Evolutionary conservation across 2,113 vertebrate genomes (phyloP), one percentile per base, ranked within the genome.

Genomic region (Lepus europaeus): DNA sequence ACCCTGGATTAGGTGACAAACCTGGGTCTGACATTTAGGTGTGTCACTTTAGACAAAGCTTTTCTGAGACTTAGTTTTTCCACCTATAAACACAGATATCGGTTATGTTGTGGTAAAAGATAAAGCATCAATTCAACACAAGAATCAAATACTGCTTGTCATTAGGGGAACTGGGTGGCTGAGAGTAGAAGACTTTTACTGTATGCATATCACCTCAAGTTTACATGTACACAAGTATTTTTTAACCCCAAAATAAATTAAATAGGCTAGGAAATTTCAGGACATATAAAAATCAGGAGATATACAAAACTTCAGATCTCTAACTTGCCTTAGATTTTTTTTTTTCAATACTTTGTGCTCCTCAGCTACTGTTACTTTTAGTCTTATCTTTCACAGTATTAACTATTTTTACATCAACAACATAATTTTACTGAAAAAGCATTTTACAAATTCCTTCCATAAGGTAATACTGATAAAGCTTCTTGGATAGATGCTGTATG

Each of bases 251-350:
- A 84, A 84, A 92, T 83, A 95, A 92, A 77, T 31, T 83, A 95
- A 92, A 73, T 31, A 90, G 64, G 12, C 31, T 73, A 74, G 14
- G 39, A 84, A 69, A 3, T 76, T 94, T 91, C 90, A 93, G 49
- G 9, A 76, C 31, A 89, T 17, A 87, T 81, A 59, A 59, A 45
- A 19, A 59, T 80, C 29, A 93, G 74, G 74, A 94, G 25, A 95
- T 29, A 96, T 0, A 87, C 56, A 86, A 74, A 95, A 27, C 56
- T 95, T 77, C 45, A 56, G 49, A 90, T 93, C 90, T 96, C 63
- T 90, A 81, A 87, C 23, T 9, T 91, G 23, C 23, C 5, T 85
- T 85, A 12, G 83, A 6, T 68, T 95, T n/a, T 89, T 84, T 84
- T 36, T 91, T 89, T 69, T 39, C 10, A 90, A 64, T 84, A 93